phyloP scores from a whole-genome alignment of 2,113 vertebrate genomes.

The Phodopus roborovskii region DNA sequence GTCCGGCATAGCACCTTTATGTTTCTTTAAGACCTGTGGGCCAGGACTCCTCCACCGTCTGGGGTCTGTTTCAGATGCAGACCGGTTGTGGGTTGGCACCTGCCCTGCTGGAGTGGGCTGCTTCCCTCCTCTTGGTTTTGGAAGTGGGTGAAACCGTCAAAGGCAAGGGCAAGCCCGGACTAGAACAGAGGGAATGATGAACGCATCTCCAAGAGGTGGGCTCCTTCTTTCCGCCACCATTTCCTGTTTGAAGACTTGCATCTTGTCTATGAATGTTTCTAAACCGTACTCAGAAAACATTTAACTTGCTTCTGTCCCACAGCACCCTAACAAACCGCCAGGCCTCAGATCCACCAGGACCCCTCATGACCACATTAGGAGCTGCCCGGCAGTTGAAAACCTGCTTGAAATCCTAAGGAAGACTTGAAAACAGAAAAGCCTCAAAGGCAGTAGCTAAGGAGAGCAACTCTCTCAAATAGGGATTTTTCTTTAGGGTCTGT shows the following conservation, averaged over 20 bases:
- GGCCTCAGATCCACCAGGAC: neutral
- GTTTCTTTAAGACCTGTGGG: neutral
- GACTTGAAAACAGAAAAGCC: slow-evolving; percentile 61
- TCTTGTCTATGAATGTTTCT: neutral
- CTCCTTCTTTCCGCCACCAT: neutral
- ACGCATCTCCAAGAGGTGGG: neutral
- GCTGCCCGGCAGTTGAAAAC: neutral
- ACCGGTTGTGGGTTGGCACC: neutral
- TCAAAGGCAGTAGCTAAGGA: slow-evolving; percentile 38
- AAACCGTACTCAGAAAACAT: neutral
- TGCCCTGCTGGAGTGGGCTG: neutral
- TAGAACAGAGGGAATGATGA: neutral
- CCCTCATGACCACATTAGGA: neutral
- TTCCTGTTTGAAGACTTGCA: neutral
- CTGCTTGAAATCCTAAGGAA: slow-evolving; percentile 4
- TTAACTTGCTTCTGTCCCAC: neutral
- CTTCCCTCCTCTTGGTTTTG: neutral
- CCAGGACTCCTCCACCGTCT: neutral
- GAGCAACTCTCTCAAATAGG: slow-evolving; percentile 26
- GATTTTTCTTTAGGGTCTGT: slow-evolving; percentile 70
- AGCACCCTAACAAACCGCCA: neutral
- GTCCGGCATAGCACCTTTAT: no score
- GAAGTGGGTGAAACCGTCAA: neutral
- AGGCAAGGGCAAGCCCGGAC: neutral
- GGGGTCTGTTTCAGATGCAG: neutral